Conservation (phyloP, 2,113 vertebrate species). For the Cyprinodon brontotheroides region DNA sequence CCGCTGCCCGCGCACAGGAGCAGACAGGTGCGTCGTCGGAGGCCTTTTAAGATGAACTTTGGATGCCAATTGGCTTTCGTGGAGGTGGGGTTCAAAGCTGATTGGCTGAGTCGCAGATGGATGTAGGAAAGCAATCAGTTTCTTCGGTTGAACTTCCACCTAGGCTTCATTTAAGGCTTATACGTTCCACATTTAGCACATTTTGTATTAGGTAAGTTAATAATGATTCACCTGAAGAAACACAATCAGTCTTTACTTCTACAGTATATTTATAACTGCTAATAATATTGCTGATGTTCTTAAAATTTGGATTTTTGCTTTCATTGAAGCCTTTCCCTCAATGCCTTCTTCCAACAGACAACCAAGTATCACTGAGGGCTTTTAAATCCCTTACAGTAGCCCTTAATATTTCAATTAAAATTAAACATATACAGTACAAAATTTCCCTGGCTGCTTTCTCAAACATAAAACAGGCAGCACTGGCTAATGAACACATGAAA, state of each 20-base stretch:
- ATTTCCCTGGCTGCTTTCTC: not conserved
- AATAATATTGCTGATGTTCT: not conserved
- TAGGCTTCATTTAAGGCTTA: too few relatives aligned
- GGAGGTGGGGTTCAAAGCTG: too few relatives aligned
- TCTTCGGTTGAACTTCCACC: too few relatives aligned
- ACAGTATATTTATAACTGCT: not conserved
- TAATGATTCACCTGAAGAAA: not conserved
- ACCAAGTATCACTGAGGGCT: not conserved
- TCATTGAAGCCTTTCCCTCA: not conserved
- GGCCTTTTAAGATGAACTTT: too few relatives aligned
- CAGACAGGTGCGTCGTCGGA: too few relatives aligned
- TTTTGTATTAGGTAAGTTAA: not conserved
- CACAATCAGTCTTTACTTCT: not conserved
- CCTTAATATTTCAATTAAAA: constrained; percentile 20
- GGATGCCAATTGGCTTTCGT: too few relatives aligned
- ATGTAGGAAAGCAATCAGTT: too few relatives aligned
- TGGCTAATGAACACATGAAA: constrained; percentile 1
- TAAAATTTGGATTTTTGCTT: not conserved
- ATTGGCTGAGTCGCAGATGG: too few relatives aligned
- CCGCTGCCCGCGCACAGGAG: too few relatives aligned
- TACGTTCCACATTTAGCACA: too few relatives aligned
- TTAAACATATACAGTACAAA: not conserved
- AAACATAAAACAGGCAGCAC: not conserved
- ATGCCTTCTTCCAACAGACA: not conserved
- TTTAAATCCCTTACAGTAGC: constrained; percentile 20